Evolutionary conservation across 1,140 invertebrate species (phyloP).

Genomic region (Coboldia fuscipes): DNA sequence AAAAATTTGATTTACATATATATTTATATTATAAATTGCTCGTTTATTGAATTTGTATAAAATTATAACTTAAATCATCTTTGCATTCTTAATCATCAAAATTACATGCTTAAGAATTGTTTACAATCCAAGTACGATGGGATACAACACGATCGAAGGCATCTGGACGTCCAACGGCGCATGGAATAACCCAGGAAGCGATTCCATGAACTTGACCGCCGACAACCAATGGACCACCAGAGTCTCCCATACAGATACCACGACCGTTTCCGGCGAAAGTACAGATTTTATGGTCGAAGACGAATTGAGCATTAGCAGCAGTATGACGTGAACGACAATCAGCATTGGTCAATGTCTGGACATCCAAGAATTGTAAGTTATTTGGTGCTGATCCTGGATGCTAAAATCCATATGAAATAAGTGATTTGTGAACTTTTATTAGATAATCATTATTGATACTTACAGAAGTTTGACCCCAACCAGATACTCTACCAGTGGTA

Average conservation of each 20-base stretch:
- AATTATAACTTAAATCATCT: neutral
- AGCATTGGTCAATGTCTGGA: constrained; percentile 2
- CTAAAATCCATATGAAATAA: neutral
- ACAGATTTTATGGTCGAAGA: constrained; percentile 14
- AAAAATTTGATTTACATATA: neutral
- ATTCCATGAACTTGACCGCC: constrained; percentile 23
- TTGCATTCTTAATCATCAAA: neutral
- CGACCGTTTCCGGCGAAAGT: constrained; percentile 8
- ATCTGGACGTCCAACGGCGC: constrained; percentile 33
- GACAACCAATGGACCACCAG: constrained; percentile 22
- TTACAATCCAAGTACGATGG: neutral
- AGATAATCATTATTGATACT: neutral
- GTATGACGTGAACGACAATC: constrained; percentile 3
- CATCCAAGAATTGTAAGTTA: constrained; percentile 4
- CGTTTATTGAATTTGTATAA: neutral
- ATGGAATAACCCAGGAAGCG: too few relatives aligned
- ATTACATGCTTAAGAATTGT: neutral
- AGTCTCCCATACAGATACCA: constrained; percentile 11
- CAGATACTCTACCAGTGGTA: neutral
- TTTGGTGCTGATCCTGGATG: constrained; percentile 5
- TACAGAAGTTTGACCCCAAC: constrained; percentile 1
- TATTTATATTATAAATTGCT: neutral
- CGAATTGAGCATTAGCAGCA: neutral
- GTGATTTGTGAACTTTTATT: neutral
- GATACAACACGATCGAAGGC: constrained; percentile 32